phyloP scores from a whole-genome alignment of 2,888 invertebrate species.

The Calameuta filiformis region DNA sequence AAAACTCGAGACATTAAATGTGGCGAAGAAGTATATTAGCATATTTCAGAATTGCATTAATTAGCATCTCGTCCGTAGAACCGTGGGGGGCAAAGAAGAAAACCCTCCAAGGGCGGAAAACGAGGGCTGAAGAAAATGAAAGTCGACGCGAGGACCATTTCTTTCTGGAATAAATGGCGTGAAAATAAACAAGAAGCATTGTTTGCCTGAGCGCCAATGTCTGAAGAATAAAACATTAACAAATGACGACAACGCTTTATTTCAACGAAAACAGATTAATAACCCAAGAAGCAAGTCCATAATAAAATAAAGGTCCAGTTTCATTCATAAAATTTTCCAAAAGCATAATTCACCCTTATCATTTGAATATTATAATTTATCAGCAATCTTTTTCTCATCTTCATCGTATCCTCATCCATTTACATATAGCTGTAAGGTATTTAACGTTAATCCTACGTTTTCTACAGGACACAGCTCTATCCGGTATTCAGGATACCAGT shows the following conservation, averaged over 20 bases:
- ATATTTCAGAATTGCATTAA: constrained; percentile 6
- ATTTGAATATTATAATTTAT: neutral
- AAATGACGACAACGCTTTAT: constrained; percentile 5
- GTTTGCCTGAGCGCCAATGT: constrained; percentile 24
- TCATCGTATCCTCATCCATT: neutral
- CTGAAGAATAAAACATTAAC: constrained; percentile 14
- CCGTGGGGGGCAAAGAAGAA: neutral
- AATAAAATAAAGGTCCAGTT: neutral
- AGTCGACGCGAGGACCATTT: neutral
- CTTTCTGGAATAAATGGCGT: neutral
- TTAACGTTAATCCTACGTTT: neutral
- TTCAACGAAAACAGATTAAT: constrained; percentile 13
- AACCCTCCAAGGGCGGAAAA: constrained; percentile 1
- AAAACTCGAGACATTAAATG: constrained; percentile 50
- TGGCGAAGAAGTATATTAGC: constrained; percentile 30
- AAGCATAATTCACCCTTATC: neutral
- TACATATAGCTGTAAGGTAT: neutral
- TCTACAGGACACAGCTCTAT: neutral
- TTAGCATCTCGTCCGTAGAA: neutral
- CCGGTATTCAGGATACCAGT: neutral
- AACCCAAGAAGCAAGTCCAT: neutral
- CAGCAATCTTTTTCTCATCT: neutral
- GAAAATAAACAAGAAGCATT: constrained; percentile 29
- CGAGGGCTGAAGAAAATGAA: constrained; percentile 1
- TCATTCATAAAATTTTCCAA: neutral